Base-by-base conservation (phyloP, 2,888 invertebrate genomes). In the Machimus atricapillus region DNA sequence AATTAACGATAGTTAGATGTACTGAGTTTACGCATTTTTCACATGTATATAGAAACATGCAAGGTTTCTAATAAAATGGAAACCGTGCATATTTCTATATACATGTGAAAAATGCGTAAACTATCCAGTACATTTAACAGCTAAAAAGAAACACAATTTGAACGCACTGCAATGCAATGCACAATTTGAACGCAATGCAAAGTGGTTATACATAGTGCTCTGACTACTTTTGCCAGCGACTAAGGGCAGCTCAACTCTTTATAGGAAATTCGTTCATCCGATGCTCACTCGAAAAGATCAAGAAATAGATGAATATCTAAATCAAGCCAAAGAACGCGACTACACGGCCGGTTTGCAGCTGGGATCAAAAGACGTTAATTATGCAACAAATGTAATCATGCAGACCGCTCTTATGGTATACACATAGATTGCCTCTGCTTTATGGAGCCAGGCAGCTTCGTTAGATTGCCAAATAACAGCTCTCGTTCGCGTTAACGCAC, bases 41-140 rank as follows among this genome's bases (percentile, higher is more conserved):
- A 97, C 97, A 16, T 97, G 97, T 93, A 96, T n/a, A n/a, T 96
- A 90, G 99, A 99, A 94, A 98, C 98, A 52, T 96, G 99, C 93
- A 97, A 98, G 96, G 96, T 97, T 99, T 93, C 99, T n/a, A n/a
- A n/a, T n/a, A n/a, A n/a, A n/a, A n/a, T n/a, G n/a, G 99, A 93
- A 99, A 97, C 96, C 96, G 98, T 97, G 93, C 99, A 96, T 52
- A 98, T 98, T 94, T 99, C 99, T 90, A 96, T n/a, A n/a, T 96
- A 93, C 97, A 97, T 16, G 97, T 97, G 94, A 98, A 99, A 89
- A 98, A 95, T 86, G 98, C 98, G 94, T 98, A 99, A 82, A 99
- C 98, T 99, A n/a, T n/a, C n/a, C 99, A 99, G 94, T 99, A 99
- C 99, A 99, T 99, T 98, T n/a, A n/a, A n/a, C n/a, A n/a, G n/a